Evolutionary conservation across 2,888 invertebrate genomes (phyloP), one percentile per base, ranked within the genome.

Genomic region (Eupithecia inturbata): DNA sequence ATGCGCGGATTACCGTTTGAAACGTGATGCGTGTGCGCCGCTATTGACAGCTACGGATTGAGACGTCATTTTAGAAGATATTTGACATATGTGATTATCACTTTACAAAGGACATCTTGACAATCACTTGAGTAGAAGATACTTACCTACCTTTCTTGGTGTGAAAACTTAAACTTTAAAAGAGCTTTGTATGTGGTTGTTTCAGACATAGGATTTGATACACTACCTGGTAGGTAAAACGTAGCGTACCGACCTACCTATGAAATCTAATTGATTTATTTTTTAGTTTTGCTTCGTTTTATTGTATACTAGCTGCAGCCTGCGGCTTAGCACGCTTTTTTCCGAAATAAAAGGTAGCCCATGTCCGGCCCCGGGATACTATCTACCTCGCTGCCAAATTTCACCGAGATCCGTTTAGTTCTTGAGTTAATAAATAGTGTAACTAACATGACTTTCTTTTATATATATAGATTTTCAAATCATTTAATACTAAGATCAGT

Each of bases 1-100:
- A 81, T 81, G 81, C 76, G 78, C 70, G 88, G 92, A 91, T 92
- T 89, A 89, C 68, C 74, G 76, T 77, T 76, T 77, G 75, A 81
- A 76, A 81, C 82, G 81, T 77, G 77, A 82, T 83, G 84, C 83
- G 84, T 82, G 76, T 79, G 83, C 85, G 83, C 82, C 83, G 79
- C 75, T 71, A 80, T 74, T 82, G 87, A 87, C 85, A 85, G 82
- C 81, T 79, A 77, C 74, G 78, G 80, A 84, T 86, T 82, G 82
- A 85, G 82, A 82, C 78, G 78, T 71, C 64, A 71, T 78, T 77
- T 76, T 39, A 68, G 68, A 31, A 74, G 70, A 45, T 62, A 28
- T 68, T 69, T 71, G 71, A 68, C 68, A 70, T 31, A 16, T 39
- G 22, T 45, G 73, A 41, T 66, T 66, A 41, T 36, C n/a, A 63